Percentiles rank a stretch among this genome's conserved stretches.
These are phyloP conservation scores for Xiphorhynchus erythropygius DNA, from an alignment of 2,797 vertebrate species.

Conservation along the genomic window DNA sequence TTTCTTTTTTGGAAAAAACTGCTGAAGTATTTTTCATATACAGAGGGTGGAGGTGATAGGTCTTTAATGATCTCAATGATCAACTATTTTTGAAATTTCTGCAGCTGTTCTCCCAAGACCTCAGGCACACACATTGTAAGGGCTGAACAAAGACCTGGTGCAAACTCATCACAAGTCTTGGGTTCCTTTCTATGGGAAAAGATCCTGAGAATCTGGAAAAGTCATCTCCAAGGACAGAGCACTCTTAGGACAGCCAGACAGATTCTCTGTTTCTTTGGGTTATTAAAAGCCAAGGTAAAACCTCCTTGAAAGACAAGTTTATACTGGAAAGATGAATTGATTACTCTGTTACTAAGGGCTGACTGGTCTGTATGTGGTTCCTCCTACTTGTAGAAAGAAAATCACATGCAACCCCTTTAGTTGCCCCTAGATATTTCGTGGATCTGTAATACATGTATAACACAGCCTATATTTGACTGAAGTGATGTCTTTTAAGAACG, in stretches of 20 bases:
- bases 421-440: neutral
- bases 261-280: neutral
- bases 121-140: rapidly evolving
- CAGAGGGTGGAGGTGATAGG: neutral
- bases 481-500: neutral
- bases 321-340: neutral
- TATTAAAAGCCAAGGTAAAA: neutral
- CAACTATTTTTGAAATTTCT: neutral
- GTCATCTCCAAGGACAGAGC: neutral
- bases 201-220: neutral
- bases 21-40: neutral
- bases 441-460: neutral
- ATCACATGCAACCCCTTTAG: neutral
- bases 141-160: neutral
- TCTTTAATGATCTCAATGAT: neutral
- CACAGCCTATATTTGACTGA: neutral
- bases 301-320: neutral
- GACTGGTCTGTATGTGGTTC: neutral
- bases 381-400: neutral
- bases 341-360: neutral
- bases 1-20: neutral
- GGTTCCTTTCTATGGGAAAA: neutral
- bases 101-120: neutral
- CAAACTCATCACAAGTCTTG: neutral
- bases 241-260: neutral